These are phyloP conservation scores for Nautilus pompilius DNA, from an alignment of 1,140 invertebrate genomes.

Conservation along the genomic window DNA sequence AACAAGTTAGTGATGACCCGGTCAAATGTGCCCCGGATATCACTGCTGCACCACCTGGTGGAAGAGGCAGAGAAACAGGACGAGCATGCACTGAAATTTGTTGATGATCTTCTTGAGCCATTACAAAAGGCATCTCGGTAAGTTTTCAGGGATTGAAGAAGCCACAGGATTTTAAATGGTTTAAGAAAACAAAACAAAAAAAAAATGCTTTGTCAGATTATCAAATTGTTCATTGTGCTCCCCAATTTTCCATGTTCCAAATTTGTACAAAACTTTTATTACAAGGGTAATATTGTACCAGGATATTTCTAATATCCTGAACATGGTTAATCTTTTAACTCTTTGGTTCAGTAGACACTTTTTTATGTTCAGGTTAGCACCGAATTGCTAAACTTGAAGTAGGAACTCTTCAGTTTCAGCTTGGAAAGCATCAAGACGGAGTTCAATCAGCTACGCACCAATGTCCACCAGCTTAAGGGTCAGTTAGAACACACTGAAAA, in stretches of 20 bases:
- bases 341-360: too few species aligned
- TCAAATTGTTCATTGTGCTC: too few species aligned
- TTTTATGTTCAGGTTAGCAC: too few species aligned
- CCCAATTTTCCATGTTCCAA: too few species aligned
- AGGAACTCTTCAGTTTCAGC: constrained; percentile 71
- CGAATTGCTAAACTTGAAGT: too few species aligned
- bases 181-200: too few species aligned
- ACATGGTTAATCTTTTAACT: too few species aligned
- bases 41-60: constrained; percentile 92
- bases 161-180: too few species aligned
- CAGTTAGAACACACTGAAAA: constrained; percentile 75
- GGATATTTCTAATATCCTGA: too few species aligned
- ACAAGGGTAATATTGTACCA: too few species aligned
- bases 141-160: not conserved
- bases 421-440: constrained; percentile 86
- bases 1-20: constrained; percentile 93
- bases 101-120: constrained; percentile 40
- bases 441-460: constrained; percentile 75
- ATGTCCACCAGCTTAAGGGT: constrained; percentile 76
- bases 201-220: too few species aligned
- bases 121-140: constrained; percentile 47
- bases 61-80: constrained; percentile 38
- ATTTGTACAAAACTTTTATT: too few species aligned
- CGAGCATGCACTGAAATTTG: constrained; percentile 38
- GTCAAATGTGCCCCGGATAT: constrained; percentile 93